Evolutionary conservation across 2,888 invertebrate species (phyloP), one percentile per base, ranked within the genome.

Genomic region (Catocala sponsa): DNA sequence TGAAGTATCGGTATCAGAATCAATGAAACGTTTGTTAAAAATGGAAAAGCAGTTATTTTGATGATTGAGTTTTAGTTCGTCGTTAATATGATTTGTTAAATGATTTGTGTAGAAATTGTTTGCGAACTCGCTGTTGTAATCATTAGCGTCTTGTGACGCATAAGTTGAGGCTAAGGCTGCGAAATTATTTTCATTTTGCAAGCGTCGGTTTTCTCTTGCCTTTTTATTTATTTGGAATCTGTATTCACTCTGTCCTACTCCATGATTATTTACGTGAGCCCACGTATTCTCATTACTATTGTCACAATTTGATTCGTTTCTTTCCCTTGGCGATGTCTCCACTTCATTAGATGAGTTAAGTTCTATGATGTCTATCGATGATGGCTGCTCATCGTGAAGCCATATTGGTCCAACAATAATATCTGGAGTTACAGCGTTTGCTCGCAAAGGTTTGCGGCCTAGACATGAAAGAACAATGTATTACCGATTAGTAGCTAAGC

Each of bases 281-380:
- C 86, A 88, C 12, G 71, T 63, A 44, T 59, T 79, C 11, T 10
- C 15, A 15, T 15, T 46, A 15, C 63, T 68, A 42, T 66, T 70
- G n/a, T 65, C 57, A 43, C 75, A 59, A 32, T 65, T 58, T 54
- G 66, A 54, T 41, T 74, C 71, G 35, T 65, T 58, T 52, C 65
- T 55, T 42, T 74, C 71, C 33, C 78, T 74, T 6, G 76, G 64
- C 6, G 82, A 67, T n/a, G 70, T 70, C 54, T 79, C 78, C 6
- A 79, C 66, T 33, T 80, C 80, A 33, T 72, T 66, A 13, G 84
- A 82, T 4, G 86, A 82, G 50, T 87, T 83, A 6, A 92, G 68
- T 82, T 92, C 93, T 50, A 85, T 82, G 15, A 92, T 90, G 82
- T 91, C 84, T 25, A 81, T 79, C 10, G 78, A 70, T 47, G 67